Evolutionary conservation across 2,888 invertebrate genomes (phyloP), one percentile per base, ranked within the genome.

Genomic region (Rhimphoctona megacephalus): DNA sequence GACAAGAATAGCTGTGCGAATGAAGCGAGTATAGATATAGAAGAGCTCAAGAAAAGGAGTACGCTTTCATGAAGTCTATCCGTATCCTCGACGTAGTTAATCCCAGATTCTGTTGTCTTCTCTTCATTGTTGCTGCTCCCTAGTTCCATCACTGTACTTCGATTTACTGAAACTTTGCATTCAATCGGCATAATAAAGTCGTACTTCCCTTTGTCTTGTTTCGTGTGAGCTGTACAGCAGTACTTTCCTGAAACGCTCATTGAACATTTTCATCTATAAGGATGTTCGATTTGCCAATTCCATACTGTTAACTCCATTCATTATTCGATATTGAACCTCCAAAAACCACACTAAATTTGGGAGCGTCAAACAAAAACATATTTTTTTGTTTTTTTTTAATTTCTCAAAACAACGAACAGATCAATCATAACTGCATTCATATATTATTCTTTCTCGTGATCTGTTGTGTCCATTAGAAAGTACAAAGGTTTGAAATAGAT

Each of bases 171-270:
- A 90, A 90, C 87, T 90, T 89, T 69, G 83, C 66, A 88, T 87
- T 89, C 89, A 90, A 85, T 90, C 83, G 83, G 70, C 87, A 88
- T 90, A 90, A 90, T 89, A 88, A 90, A 90, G 78, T 79, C 80
- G 52, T 73, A 66, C 80, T 74, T 77, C 54, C 73, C 46, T 67
- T 81, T 83, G 76, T 52, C 67, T 43, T n/a, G 30, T 61, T 77
- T 76, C 22, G 61, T 22, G 49, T 33, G 30, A 30, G 25, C 30
- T 61, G 61, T 30, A 17, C 1, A 61, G 30, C 5, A 14, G 30
- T 30, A 30, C 30, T 17, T 30, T 30, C 17, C 17, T 17, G 30
- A 30, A 61, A 17, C 17, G 14, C 30, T 61, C 17, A 1, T 61
- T 17, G 14, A 30, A 30, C 17, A 61, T 61, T 61, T 30, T 4